These are phyloP conservation scores for Diploscapter pachys DNA, from an alignment of 1,140 invertebrate species.

Conservation along the genomic window DNA sequence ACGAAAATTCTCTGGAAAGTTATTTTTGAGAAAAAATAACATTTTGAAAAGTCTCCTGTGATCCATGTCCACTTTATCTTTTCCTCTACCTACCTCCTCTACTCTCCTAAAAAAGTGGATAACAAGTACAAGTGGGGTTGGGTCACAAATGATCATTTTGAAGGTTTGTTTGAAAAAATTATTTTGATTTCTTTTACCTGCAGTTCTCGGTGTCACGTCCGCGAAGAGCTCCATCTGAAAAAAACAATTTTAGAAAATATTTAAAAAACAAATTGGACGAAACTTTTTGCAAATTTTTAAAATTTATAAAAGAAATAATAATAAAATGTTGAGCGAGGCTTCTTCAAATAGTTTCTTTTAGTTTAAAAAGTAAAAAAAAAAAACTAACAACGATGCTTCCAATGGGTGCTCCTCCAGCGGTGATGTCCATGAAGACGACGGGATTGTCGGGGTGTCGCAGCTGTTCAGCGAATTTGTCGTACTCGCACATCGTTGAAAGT, in stretches of 20 bases:
- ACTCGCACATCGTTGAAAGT: conserved; percentile 50
- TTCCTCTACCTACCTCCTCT: too few species aligned
- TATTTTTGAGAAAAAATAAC: too few species aligned
- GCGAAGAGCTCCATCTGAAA: conserved; percentile 82
- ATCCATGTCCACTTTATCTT: too few species aligned
- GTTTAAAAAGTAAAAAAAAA: neutral
- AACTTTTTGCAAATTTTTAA: conserved; percentile 75
- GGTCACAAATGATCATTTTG: too few species aligned
- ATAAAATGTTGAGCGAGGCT: too few species aligned
- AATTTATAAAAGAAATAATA: too few species aligned
- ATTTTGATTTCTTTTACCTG: conserved; percentile 50
- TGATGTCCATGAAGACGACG: conserved; percentile 78
- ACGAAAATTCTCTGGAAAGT: conserved; percentile 81
- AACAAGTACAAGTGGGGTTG: too few species aligned
- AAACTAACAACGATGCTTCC: conserved; percentile 75
- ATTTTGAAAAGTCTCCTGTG: too few species aligned
- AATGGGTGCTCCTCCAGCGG: conserved; percentile 69
- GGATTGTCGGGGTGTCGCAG: conserved; percentile 85
- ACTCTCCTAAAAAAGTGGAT: too few species aligned
- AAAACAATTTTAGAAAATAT: neutral
- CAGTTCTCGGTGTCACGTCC: conserved; percentile 92
- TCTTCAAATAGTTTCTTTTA: too few species aligned
- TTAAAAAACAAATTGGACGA: conserved; percentile 59
- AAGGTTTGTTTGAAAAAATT: too few species aligned
- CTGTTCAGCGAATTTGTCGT: conserved; percentile 54